phyloP scores from a whole-genome alignment of 2,113 vertebrate genomes.

The Actinemys pallida region DNA sequence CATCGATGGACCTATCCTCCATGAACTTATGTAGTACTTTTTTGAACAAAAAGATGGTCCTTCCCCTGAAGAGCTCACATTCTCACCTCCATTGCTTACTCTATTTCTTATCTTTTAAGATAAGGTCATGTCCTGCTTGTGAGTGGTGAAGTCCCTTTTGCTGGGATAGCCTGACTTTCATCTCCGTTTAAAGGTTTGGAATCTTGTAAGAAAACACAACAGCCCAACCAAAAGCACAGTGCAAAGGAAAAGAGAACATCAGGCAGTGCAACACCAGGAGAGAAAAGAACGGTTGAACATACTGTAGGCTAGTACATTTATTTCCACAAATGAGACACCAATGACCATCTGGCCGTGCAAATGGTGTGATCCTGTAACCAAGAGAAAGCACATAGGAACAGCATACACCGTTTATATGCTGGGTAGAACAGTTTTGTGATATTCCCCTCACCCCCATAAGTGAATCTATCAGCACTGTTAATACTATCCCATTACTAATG shows the following conservation, averaged over 20 bases:
- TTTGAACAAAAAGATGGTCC: too few relatives aligned
- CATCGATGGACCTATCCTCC: too few relatives aligned
- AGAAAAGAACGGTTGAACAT: not conserved
- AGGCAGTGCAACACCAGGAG: not conserved
- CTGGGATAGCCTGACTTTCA: too few relatives aligned
- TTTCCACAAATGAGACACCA: not conserved
- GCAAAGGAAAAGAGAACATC: not conserved
- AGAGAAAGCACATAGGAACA: not conserved
- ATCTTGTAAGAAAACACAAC: too few relatives aligned
- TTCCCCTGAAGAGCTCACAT: too few relatives aligned
- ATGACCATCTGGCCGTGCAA: not conserved
- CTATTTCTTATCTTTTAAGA: too few relatives aligned
- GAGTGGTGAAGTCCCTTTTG: too few relatives aligned
- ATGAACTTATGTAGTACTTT: too few relatives aligned
- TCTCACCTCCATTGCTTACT: too few relatives aligned
- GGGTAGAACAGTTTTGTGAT: not conserved
- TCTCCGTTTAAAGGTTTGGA: too few relatives aligned
- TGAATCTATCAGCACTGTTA: slow-evolving; percentile 19
- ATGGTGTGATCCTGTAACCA: not conserved
- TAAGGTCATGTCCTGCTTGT: too few relatives aligned
- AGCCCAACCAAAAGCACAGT: too few relatives aligned
- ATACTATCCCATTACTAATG: slow-evolving; percentile 6
- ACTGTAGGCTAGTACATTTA: not conserved
- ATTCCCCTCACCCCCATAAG: not conserved
- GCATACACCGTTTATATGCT: not conserved